These are phyloP conservation scores for Sphaeramia orbicularis DNA, from an alignment of 2,797 vertebrate genomes.

Conservation along the genomic window DNA sequence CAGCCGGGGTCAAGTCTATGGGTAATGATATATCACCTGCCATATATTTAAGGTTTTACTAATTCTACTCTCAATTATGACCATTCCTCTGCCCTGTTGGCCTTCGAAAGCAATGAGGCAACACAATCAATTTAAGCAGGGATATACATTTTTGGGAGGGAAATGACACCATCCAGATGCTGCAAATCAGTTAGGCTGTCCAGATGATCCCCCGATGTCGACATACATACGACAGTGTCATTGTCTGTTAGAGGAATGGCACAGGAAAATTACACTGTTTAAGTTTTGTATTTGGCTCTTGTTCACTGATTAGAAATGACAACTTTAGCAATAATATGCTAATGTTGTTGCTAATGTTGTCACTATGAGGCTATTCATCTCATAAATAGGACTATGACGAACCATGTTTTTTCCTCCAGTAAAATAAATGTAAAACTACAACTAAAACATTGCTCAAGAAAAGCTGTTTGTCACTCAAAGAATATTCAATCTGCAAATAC, in stretches of 20 bases:
- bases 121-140: slow-evolving; percentile 87
- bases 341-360: too few relatives aligned
- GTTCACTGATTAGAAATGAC: slow-evolving; percentile 4
- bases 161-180: slow-evolving; percentile 86
- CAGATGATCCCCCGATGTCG: slow-evolving; percentile 87
- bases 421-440: too few relatives aligned
- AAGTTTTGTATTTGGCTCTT: background rate
- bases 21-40: slow-evolving; percentile 97
- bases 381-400: too few relatives aligned
- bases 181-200: slow-evolving; percentile 79
- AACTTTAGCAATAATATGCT: background rate
- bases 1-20: slow-evolving; percentile 95
- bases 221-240: slow-evolving; percentile 47
- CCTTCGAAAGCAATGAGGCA: slow-evolving; percentile 79
- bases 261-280: background rate
- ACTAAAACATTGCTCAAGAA: too few relatives aligned
- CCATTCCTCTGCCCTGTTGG: slow-evolving; percentile 81
- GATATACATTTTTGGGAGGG: slow-evolving; percentile 80
- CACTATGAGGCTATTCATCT: too few relatives aligned
- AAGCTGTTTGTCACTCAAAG: too few relatives aligned
- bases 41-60: slow-evolving; percentile 94
- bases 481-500: too few relatives aligned
- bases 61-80: slow-evolving; percentile 94
- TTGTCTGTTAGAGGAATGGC: slow-evolving; percentile 7
- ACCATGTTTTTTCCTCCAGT: too few relatives aligned